Conservation (phyloP, 2,888 invertebrate species). For the Erebia ligea region DNA sequence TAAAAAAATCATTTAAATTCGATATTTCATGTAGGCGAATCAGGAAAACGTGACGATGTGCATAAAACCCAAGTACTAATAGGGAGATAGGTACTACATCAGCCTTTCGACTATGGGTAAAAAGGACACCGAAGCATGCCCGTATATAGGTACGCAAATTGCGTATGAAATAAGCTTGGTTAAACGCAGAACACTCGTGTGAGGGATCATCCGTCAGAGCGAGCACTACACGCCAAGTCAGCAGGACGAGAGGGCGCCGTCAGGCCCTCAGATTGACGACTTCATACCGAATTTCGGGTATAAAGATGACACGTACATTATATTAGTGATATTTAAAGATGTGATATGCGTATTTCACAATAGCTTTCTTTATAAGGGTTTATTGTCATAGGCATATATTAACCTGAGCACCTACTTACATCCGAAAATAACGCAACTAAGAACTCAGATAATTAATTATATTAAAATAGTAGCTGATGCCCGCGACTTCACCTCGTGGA, state of each 20-base stretch:
- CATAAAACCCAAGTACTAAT: not conserved
- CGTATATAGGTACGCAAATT: conserved; percentile 21
- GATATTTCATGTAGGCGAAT: not conserved
- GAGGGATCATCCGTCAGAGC: conserved; percentile 44
- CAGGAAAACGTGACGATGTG: not conserved
- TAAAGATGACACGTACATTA: conserved; percentile 35
- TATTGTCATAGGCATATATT: not conserved
- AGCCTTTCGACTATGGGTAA: not conserved
- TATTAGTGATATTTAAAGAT: conserved; percentile 37
- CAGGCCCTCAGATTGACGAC: conserved; percentile 48
- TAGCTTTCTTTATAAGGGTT: not conserved
- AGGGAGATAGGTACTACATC: not conserved
- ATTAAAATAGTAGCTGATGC: no score
- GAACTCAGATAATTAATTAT: no score
- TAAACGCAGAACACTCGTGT: conserved; percentile 30
- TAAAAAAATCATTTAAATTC: no score
- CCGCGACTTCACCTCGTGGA: no score
- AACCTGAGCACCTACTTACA: no score
- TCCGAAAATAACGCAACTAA: no score
- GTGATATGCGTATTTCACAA: not conserved
- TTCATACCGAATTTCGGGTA: conserved; percentile 39
- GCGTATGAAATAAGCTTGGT: conserved; percentile 28
- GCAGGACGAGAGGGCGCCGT: conserved; percentile 50
- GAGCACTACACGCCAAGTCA: conserved; percentile 48
- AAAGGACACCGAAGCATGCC: not conserved